These are phyloP conservation scores for Patella vulgata DNA, from an alignment of 1,140 invertebrate genomes.

Conservation along the genomic window DNA sequence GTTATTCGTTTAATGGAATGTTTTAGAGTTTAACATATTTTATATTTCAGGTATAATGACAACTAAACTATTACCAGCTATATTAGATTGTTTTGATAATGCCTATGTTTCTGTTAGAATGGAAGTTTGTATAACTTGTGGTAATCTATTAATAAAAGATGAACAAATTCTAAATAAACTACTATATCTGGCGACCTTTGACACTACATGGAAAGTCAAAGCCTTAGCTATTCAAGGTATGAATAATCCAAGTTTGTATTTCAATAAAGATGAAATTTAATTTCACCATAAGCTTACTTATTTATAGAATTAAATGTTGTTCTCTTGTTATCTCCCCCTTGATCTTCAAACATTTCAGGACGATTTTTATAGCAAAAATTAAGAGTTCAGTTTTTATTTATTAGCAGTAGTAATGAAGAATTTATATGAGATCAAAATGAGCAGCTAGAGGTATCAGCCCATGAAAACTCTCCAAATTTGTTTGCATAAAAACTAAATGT, in stretches of 20 bases:
- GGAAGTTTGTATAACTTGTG: constrained; percentile 61
- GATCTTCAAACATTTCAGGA: no score
- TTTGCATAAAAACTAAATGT: no score
- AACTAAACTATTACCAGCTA: constrained; percentile 59
- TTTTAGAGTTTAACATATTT: no score
- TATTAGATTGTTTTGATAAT: constrained; percentile 65
- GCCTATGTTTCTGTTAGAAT: constrained; percentile 60
- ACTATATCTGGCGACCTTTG: constrained; percentile 61
- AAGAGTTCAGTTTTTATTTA: no score
- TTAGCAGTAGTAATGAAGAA: no score
- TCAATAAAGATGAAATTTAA: neutral
- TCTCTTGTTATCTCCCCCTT: neutral
- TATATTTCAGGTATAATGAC: constrained; percentile 64
- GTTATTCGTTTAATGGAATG: no score
- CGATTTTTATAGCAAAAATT: no score
- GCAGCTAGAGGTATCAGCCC: no score
- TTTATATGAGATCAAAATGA: no score
- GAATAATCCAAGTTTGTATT: neutral
- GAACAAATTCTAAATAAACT: constrained; percentile 56
- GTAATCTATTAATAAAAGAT: constrained; percentile 59
- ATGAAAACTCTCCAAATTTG: no score
- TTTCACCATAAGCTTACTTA: neutral
- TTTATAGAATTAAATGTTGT: neutral
- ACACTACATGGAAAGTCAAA: constrained; percentile 65
- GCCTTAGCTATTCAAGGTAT: constrained; percentile 65